Evolutionary conservation across 2,888 invertebrate species (phyloP), one percentile per base, ranked within the genome.

Genomic region (Chalcis sispes): DNA sequence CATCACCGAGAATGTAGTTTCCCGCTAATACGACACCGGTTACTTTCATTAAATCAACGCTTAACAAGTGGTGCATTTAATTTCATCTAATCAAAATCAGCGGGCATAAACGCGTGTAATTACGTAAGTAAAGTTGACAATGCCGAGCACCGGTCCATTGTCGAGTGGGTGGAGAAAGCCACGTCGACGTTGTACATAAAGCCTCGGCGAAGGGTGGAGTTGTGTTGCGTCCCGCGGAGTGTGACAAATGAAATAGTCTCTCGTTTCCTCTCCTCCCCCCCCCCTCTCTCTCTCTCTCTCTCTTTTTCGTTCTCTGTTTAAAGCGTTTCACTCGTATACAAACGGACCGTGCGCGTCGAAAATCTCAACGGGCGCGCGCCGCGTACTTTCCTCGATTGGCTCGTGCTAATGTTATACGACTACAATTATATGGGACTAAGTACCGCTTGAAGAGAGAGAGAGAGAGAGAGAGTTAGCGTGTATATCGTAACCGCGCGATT

Each of bases 351-450:
- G 29, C 46, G 48, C 27, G 50, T 70, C 70, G 71, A 71, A 71
- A 71, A 71, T 61, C 71, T 72, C 46, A 8, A 5, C 52, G 50
- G 8, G 46, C 50, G 46, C 67, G 18, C 32, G 4, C 42, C 29
- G n/a, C 64, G 72, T 56, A 72, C 72, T 72, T 64, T 56, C 29
- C 54, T 56, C 72, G 72, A 72, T 72, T 72, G 72, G 64, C 61
- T 70, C 4, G 32, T n/a, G 32, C 23, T 4, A n/a, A n/a, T n/a
- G n/a, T n/a, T n/a, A n/a, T n/a, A n/a, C n/a, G n/a, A n/a, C n/a
- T n/a, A n/a, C n/a, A n/a, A n/a, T n/a, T n/a, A n/a, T n/a, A n/a
- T n/a, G n/a, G n/a, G n/a, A n/a, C n/a, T n/a, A n/a, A n/a, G n/a
- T n/a, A n/a, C n/a, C 67, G 29, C 42, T 58, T 50, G 20, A 59